A percentile compares a stretch with the other conserved stretches of the same genome.
phyloP scores from a whole-genome alignment of 2,113 vertebrate species.

The Caracal caracal region DNA sequence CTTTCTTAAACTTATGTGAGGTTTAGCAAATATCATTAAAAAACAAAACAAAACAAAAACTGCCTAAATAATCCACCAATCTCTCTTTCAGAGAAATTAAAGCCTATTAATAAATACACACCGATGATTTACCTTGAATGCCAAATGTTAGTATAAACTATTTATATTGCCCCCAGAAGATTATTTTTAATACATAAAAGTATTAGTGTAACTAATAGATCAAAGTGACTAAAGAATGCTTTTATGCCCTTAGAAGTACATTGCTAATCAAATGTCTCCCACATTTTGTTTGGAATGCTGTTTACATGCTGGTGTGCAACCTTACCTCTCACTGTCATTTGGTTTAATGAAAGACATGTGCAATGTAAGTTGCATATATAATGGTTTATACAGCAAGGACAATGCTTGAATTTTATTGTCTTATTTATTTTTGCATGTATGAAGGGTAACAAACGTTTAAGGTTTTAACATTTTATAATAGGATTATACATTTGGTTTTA shows the following conservation, averaged over 20 bases:
- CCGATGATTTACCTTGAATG: neutral
- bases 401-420: slow-evolving; percentile 33
- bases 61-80: neutral
- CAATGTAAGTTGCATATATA: neutral
- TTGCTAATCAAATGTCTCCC: neutral
- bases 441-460: neutral
- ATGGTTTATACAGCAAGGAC: neutral
- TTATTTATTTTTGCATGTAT: slow-evolving; percentile 60
- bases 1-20: neutral
- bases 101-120: neutral
- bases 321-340: neutral
- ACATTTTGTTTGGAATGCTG: neutral
- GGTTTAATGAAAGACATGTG: neutral
- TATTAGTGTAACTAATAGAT: neutral
- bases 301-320: neutral
- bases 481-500: neutral
- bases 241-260: neutral
- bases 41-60: neutral
- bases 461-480: neutral
- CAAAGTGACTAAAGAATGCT: neutral
- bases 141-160: neutral
- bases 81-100: neutral
- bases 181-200: neutral
- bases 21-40: neutral
- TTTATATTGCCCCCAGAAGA: neutral